phyloP scores from a whole-genome alignment of 2,888 invertebrate species.

The Eledona agricola region DNA sequence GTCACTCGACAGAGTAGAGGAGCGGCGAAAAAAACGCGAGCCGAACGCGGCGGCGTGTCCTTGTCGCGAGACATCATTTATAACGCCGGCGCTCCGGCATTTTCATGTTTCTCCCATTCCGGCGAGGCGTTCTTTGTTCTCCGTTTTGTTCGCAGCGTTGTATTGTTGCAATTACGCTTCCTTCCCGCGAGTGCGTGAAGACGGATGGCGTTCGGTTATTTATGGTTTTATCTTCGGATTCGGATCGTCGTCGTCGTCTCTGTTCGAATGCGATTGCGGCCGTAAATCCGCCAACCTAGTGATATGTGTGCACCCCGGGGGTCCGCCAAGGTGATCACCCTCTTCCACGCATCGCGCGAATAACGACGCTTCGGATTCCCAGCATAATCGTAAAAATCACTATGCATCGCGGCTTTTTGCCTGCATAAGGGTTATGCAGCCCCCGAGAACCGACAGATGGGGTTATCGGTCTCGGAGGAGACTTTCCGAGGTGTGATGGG shows the following conservation, averaged over 20 bases:
- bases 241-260: slow-evolving; percentile 49
- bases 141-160: slow-evolving; percentile 42
- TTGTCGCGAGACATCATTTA: slow-evolving; percentile 43
- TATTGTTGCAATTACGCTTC: slow-evolving; percentile 44
- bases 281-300: slow-evolving; percentile 48
- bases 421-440: slow-evolving; percentile 62
- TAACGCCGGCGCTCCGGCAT: slow-evolving; percentile 45
- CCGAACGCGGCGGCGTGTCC: slow-evolving; percentile 16
- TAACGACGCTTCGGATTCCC: slow-evolving; percentile 54
- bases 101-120: slow-evolving; percentile 46
- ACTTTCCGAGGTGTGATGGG: slow-evolving; percentile 61
- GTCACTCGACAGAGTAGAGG: slow-evolving; percentile 66
- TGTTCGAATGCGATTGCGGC: slow-evolving; percentile 46
- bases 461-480: slow-evolving; percentile 68
- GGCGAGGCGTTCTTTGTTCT: slow-evolving; percentile 37
- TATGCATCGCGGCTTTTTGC: slow-evolving; percentile 56
- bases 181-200: slow-evolving; percentile 41
- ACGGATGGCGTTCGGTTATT: slow-evolving; percentile 49
- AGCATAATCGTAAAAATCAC: slow-evolving; percentile 64
- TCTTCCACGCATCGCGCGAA: slow-evolving; percentile 53
- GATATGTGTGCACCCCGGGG: slow-evolving; percentile 53
- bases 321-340: slow-evolving; percentile 45
- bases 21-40: slow-evolving; percentile 15
- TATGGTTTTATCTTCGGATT: slow-evolving; percentile 47
- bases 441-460: slow-evolving; percentile 65